These are phyloP conservation scores for Archivesica marissinica DNA, from an alignment of 1,140 invertebrate species.

Conservation along the genomic window DNA sequence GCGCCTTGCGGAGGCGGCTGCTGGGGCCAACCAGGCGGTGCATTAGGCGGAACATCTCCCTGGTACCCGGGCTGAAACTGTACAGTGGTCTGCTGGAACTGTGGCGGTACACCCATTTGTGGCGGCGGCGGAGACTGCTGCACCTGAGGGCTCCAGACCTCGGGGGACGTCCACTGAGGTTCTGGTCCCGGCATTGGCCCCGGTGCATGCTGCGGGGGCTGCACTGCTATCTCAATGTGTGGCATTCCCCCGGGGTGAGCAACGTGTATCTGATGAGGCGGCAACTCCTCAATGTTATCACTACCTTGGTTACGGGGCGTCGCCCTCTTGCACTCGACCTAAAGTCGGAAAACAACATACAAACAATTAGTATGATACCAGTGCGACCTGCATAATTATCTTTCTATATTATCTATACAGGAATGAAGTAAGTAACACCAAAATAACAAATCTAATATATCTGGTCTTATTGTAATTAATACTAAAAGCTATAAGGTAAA, in stretches of 20 bases:
- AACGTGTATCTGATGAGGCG: background rate
- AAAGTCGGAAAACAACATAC: background rate
- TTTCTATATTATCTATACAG: background rate
- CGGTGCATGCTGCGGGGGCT: conserved; percentile 40
- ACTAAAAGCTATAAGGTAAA: background rate
- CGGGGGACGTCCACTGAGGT: conserved; percentile 40
- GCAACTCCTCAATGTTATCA: background rate
- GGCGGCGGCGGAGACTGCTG: conserved; percentile 34
- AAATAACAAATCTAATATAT: conserved; percentile 4
- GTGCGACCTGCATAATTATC: background rate
- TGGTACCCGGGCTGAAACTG: conserved; percentile 41
- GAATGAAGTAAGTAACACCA: background rate
- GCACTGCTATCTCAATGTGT: conserved; percentile 20
- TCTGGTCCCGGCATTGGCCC: conserved; percentile 35
- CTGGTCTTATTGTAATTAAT: background rate
- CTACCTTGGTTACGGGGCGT: conserved; percentile 28
- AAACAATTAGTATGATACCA: background rate
- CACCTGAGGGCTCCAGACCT: conserved; percentile 40
- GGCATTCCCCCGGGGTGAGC: conserved; percentile 10
- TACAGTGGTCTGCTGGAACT: conserved; percentile 11
- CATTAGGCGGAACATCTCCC: conserved; percentile 3
- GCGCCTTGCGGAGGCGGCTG: conserved; percentile 40
- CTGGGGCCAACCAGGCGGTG: conserved; percentile 36
- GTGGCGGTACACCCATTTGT: conserved; percentile 8
- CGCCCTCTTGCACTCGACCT: conserved; percentile 60